Percentiles rank a stretch among this genome's conserved stretches.
phyloP scores from a whole-genome alignment of 1,140 invertebrate genomes.

The Apolygus lucorum region DNA sequence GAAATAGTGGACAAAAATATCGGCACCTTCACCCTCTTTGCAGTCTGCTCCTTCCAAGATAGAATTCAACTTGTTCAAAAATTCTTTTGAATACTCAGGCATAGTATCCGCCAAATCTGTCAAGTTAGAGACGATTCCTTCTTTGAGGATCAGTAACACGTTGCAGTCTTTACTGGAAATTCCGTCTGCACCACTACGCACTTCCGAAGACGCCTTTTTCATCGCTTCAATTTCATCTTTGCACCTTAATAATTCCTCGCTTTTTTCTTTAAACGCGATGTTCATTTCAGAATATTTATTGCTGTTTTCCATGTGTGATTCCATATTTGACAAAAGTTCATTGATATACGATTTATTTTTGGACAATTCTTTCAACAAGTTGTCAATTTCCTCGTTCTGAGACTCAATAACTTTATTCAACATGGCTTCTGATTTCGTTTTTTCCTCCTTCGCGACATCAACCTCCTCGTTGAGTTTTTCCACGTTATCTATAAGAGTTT shows the following conservation, averaged over 20 bases:
- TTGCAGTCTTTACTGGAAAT: background rate
- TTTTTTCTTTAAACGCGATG: background rate
- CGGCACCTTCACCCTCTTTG: background rate
- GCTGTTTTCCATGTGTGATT: no score
- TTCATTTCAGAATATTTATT: no score
- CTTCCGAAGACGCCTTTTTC: background rate
- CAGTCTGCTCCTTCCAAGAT: background rate
- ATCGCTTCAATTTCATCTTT: background rate
- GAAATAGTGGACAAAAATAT: background rate
- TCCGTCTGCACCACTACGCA: background rate
- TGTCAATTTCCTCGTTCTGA: background rate
- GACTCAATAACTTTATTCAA: conserved; percentile 15
- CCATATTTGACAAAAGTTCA: background rate
- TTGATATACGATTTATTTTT: background rate
- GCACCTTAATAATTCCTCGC: background rate
- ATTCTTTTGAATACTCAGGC: background rate
- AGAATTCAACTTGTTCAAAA: background rate
- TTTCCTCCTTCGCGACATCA: conserved; percentile 24
- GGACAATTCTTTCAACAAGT: background rate
- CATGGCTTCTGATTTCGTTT: conserved; percentile 19
- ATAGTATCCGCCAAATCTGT: background rate
- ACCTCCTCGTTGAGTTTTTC: conserved; percentile 29
- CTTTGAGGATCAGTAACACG: background rate
- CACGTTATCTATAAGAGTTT: conserved; percentile 28
- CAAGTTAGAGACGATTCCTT: background rate